Evolutionary conservation across 2,888 invertebrate species (phyloP).

Genomic region (Embidobia sp.): DNA sequence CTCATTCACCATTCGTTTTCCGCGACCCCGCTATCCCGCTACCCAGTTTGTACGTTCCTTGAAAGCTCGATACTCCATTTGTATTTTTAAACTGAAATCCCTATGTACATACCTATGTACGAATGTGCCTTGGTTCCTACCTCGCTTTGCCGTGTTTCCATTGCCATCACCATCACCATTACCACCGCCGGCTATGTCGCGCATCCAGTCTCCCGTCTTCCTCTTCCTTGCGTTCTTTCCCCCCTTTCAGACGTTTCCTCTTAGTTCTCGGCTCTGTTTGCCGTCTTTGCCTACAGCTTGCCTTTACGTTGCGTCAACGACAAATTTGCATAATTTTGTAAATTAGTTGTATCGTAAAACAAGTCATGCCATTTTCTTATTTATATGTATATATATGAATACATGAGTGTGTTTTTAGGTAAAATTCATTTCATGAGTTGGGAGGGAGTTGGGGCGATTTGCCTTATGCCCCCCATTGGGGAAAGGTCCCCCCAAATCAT

Average conservation of each 20-base stretch:
- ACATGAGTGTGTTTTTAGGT: too few relatives aligned
- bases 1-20: constrained; percentile 64
- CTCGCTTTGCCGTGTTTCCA: constrained; percentile 57
- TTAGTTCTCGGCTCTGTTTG: constrained; percentile 58
- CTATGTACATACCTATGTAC: constrained; percentile 74
- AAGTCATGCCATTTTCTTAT: too few relatives aligned
- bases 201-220: constrained; percentile 62
- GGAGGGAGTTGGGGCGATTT: too few relatives aligned
- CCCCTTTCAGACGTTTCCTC: constrained; percentile 54
- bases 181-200: constrained; percentile 69
- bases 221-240: constrained; percentile 44
- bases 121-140: constrained; percentile 68
- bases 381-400: too few relatives aligned
- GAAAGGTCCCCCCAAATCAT: too few relatives aligned
- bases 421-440: too few relatives aligned
- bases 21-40: constrained; percentile 61
- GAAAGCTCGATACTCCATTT: constrained; percentile 81
- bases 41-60: constrained; percentile 72
- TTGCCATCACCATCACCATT: constrained; percentile 75
- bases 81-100: constrained; percentile 81
- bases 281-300: constrained; percentile 54
- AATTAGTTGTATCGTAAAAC: too few relatives aligned
- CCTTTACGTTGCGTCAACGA: constrained; percentile 24
- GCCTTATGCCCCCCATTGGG: too few relatives aligned
- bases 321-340: constrained; percentile 24